Base-by-base conservation (phyloP, 2,888 invertebrate species). In the Sminthurides aquaticus region DNA sequence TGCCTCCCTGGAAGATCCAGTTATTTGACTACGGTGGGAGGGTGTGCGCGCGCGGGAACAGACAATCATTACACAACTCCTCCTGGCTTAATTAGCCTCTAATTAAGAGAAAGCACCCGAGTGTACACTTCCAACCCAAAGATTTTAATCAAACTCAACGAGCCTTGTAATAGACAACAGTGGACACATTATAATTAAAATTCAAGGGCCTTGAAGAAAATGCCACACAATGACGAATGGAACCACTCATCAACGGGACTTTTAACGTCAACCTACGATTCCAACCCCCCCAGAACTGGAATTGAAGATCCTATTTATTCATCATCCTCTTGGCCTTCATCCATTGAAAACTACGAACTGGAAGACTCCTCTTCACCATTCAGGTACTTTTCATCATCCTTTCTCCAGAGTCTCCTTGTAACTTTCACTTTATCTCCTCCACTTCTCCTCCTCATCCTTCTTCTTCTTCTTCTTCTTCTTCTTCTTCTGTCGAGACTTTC, bases 301-400 rank as follows among this genome's bases (percentile, higher is more conserved):
- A n/a, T n/a, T n/a, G 43, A 34, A 15, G 43, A 34, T 15, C 43
- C 43, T 11, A 34, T 34, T 34, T 34, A 34, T 15, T 34, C 43
- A 34, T 34, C 43, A 48, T 26, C 61, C 54, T 56, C 65, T 34
- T 65, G 65, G 65, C 57, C 65, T 48, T 26, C 62, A 15, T 57
- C 65, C 25, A 34, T 34, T 11, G 65, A 65, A 24, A 58, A 57
- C 56, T 65, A 65, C 61, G 65, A 65, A 27, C 48, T 57, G 49
- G 65, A 65, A 26, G 65, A 65, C 52, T 65, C 62, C 27, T 52
- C 60, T 52, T 29, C 65, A 8, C 28, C 56, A 26, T 49, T 28
- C 57, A 62, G 62, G 62, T 56, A n/a, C 24, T 22, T 55, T 18
- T n/a, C 20, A 27, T n/a, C n/a, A n/a, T n/a, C n/a, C n/a, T n/a